phyloP scores from a whole-genome alignment of 2,888 invertebrate genomes.

The Drosophila kambysellisi region DNA sequence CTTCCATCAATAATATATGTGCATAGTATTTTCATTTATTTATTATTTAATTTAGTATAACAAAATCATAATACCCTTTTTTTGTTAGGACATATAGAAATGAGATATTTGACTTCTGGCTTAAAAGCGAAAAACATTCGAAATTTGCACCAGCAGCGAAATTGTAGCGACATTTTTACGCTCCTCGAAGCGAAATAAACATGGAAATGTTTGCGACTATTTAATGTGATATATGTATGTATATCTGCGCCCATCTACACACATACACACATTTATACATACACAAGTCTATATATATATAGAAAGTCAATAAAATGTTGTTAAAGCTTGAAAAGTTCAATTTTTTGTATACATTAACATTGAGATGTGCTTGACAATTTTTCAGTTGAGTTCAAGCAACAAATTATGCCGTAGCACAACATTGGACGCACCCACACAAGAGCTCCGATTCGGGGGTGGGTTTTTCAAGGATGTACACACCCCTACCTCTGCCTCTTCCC shows the following conservation, averaged over 20 bases:
- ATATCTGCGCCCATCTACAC: conserved; percentile 26
- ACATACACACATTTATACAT: conserved; percentile 1
- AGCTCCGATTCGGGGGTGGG: conserved; percentile 19
- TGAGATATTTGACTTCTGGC: conserved; percentile 58
- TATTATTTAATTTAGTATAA: neutral
- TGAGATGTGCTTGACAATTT: conserved; percentile 79
- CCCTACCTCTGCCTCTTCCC: neutral
- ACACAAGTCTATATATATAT: neutral
- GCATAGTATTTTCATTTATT: neutral
- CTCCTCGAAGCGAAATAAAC: conserved; percentile 81
- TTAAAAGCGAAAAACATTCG: conserved; percentile 29
- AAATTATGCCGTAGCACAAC: conserved; percentile 79
- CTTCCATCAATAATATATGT: too few species aligned
- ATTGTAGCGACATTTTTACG: conserved; percentile 72
- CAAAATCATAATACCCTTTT: neutral
- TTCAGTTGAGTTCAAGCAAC: conserved; percentile 80
- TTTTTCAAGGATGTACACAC: conserved; percentile 61
- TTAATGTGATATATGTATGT: conserved; percentile 61
- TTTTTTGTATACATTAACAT: conserved; percentile 73
- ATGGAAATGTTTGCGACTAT: conserved; percentile 71
- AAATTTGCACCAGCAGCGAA: conserved; percentile 33
- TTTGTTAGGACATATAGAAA: conserved; percentile 14
- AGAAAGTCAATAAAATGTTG: conserved; percentile 75
- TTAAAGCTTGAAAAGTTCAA: conserved; percentile 79
- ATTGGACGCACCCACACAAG: conserved; percentile 66